Evolutionary conservation across 2,797 vertebrate species (phyloP), one percentile per base, ranked within the genome.

Genomic region (Rhabdomys pumilio): DNA sequence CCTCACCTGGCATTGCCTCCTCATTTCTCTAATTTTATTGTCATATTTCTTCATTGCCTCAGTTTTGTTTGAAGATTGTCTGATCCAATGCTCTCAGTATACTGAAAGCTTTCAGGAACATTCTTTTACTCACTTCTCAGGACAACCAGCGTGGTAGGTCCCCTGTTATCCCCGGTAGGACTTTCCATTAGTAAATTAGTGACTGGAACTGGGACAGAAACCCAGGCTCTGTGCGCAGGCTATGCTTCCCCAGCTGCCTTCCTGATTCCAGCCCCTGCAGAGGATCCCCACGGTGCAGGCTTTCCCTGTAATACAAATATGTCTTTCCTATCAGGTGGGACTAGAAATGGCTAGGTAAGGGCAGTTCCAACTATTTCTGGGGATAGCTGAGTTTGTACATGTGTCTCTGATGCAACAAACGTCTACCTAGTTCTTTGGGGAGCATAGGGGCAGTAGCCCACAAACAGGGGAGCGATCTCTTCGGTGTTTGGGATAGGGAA

Each of bases 71-170:
- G 77, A 34, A 19, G 67, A 47, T 59, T 9, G 11, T 26, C 72
- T 20, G 63, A 47, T 65, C 26, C 10, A 0, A 19, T 38, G n/a
- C 61, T 38, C 38, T 20, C 34, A 20, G 3, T 6, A 44, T 38
- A 8, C 34, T 12, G 12, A 57, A 80, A 24, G 34, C 44, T 80
- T 85, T n/a, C 13, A 11, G 1, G 3, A 50, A 63, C 31, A 34
- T 55, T 86, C 80, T 89, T 79, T 80, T 34, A 19, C 67, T 87
- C n/a, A 89, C 67, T 69, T 38, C 81, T 65, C 59, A 76, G 34
- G 13, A 26, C 20, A 13, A 44, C 15, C 15, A 17, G 75, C 19
- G 38, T 55, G 75, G 9, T 80, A 34, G 10, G 55, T 14, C 63
- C 15, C 55, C 55, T 6, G 0, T 38, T 17, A 17, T 2, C 53